These are phyloP conservation scores for Lymantria dispar DNA, from an alignment of 2,888 invertebrate species.

Conservation along the genomic window DNA sequence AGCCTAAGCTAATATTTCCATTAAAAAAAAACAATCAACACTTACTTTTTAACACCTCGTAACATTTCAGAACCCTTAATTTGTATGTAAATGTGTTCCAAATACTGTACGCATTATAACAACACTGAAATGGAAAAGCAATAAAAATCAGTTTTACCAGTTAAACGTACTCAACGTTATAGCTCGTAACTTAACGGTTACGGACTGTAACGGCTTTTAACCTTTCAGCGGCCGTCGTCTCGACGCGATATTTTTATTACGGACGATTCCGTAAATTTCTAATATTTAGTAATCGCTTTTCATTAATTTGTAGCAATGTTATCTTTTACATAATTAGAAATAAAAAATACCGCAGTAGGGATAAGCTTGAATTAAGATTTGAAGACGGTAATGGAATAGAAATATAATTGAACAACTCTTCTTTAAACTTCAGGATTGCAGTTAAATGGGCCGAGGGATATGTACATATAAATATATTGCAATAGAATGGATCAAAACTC, in stretches of 20 bases:
- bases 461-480: no score
- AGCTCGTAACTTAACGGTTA: background rate
- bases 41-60: background rate
- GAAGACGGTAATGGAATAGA: no score
- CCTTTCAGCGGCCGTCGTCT: background rate
- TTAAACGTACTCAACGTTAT: background rate
- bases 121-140: background rate
- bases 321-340: no score
- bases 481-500: no score
- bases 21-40: background rate
- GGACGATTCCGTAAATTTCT: background rate
- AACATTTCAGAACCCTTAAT: conserved; percentile 10
- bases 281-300: background rate
- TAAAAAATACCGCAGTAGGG: no score
- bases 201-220: background rate
- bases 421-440: no score
- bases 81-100: conserved; percentile 24
- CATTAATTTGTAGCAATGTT: no score
- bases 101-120: background rate
- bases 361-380: no score
- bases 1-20: no score
- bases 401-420: no score
- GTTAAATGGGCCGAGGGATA: no score
- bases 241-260: conserved; percentile 6
- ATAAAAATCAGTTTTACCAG: background rate